Conservation (phyloP, 2,797 vertebrate species). For the Sebastolobus altivelis region DNA sequence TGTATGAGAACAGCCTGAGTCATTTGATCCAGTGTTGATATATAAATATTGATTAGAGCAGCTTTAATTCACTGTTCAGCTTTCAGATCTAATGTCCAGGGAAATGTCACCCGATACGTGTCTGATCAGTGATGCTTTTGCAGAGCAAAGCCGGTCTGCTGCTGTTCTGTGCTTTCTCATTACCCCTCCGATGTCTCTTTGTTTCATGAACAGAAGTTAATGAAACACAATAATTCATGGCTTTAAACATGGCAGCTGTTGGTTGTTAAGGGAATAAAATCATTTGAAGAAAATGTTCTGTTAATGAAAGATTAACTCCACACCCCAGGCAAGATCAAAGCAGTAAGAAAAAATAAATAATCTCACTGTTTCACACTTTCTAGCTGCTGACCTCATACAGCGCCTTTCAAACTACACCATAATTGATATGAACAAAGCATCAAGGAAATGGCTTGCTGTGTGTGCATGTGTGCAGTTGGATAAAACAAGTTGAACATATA, state of each 20-base stretch:
- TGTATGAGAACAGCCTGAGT: too few relatives aligned
- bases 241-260: neutral
- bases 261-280: neutral
- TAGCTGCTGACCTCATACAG: neutral
- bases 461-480: neutral
- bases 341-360: neutral
- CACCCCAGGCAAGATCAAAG: constrained; percentile 12
- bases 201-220: neutral
- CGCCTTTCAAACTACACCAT: neutral
- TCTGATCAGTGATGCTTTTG: neutral
- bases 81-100: neutral
- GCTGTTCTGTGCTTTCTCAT: neutral
- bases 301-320: constrained; percentile 22
- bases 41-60: neutral
- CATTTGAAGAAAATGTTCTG: neutral
- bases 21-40: too few relatives aligned
- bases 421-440: constrained; percentile 16
- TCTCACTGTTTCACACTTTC: neutral
- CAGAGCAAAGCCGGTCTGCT: neutral
- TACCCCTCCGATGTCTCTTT: neutral
- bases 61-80: neutral
- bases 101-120: neutral
- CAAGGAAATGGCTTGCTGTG: neutral
- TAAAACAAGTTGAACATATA: neutral
- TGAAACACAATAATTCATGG: neutral